phyloP scores from a whole-genome alignment of 2,113 vertebrate genomes.

The Dunckerocampus dactyliophorus region DNA sequence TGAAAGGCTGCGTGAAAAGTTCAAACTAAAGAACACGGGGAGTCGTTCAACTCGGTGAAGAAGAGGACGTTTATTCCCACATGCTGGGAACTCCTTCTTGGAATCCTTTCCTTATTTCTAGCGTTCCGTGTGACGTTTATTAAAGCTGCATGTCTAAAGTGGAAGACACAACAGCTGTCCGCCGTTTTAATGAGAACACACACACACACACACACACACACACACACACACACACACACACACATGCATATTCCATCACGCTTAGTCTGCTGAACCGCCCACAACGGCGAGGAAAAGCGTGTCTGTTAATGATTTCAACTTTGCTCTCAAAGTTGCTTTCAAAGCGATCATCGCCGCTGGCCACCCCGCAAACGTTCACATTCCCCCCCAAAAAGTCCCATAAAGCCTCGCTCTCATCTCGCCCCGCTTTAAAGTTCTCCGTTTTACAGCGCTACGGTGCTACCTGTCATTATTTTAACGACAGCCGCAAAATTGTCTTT shows the following conservation, averaged over 20 bases:
- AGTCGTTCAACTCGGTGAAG: slow-evolving; percentile 24
- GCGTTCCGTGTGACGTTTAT: neutral
- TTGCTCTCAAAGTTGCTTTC: slow-evolving; percentile 36
- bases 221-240: slow-evolving; percentile 4
- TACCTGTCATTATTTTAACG: slow-evolving; percentile 30
- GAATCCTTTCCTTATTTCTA: slow-evolving; percentile 29
- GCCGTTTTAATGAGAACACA: neutral
- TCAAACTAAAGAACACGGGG: slow-evolving; percentile 12
- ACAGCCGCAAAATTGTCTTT: slow-evolving; percentile 27
- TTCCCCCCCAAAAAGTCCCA: slow-evolving; percentile 22
- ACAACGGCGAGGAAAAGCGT: slow-evolving; percentile 12
- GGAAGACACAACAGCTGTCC: too few species aligned
- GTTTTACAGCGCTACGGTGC: neutral
- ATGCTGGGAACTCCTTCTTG: slow-evolving; percentile 26
- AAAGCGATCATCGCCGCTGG: slow-evolving; percentile 40
- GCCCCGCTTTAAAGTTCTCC: slow-evolving; percentile 5
- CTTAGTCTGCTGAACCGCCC: slow-evolving; percentile 30
- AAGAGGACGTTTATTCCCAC: slow-evolving; percentile 44
- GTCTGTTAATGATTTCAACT: slow-evolving; percentile 45
- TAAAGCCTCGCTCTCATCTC: slow-evolving; percentile 37
- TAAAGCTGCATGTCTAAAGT: neutral
- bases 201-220: slow-evolving; percentile 2
- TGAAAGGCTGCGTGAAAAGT: neutral
- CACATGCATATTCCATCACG: slow-evolving; percentile 7
- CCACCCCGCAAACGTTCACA: slow-evolving; percentile 33